Percentiles rank a stretch among this genome's conserved stretches.
Conservation (phyloP, 2,888 invertebrate genomes). For the Pyrrhia umbra region DNA sequence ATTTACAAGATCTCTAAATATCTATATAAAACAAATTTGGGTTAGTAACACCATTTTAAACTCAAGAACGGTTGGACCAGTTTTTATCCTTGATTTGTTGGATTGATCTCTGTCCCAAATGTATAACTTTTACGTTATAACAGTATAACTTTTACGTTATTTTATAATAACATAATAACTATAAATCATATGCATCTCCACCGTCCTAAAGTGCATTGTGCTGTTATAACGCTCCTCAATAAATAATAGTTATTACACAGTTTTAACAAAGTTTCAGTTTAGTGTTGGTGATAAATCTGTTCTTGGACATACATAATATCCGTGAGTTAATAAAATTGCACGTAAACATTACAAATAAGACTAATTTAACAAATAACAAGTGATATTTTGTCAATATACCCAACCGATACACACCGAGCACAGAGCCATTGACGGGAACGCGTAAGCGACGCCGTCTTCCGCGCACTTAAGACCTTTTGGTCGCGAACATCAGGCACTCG, state of each 20-base stretch:
- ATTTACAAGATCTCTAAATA: too few species aligned
- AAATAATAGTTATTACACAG: not conserved
- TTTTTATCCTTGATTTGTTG: too few species aligned
- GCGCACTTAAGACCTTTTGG: too few species aligned
- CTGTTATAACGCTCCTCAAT: not conserved
- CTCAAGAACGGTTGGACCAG: too few species aligned
- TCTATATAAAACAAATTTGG: too few species aligned
- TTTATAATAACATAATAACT: too few species aligned
- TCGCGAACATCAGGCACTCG: not conserved
- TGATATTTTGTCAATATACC: not conserved
- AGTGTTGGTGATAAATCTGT: conserved; percentile 4
- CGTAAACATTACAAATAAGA: not conserved
- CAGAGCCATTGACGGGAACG: not conserved
- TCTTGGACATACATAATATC: not conserved
- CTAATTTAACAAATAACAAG: not conserved
- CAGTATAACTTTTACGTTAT: too few species aligned
- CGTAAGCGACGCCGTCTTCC: not conserved
- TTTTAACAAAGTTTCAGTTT: not conserved
- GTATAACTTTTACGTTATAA: too few species aligned
- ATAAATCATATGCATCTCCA: too few species aligned
- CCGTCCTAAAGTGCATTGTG: not conserved
- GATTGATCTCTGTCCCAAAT: too few species aligned
- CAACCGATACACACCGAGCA: not conserved
- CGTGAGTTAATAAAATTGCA: not conserved
- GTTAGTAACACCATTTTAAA: too few species aligned